These are phyloP conservation scores for Saimiri boliviensis DNA, from an alignment of 2,113 vertebrate species.

Conservation along the genomic window DNA sequence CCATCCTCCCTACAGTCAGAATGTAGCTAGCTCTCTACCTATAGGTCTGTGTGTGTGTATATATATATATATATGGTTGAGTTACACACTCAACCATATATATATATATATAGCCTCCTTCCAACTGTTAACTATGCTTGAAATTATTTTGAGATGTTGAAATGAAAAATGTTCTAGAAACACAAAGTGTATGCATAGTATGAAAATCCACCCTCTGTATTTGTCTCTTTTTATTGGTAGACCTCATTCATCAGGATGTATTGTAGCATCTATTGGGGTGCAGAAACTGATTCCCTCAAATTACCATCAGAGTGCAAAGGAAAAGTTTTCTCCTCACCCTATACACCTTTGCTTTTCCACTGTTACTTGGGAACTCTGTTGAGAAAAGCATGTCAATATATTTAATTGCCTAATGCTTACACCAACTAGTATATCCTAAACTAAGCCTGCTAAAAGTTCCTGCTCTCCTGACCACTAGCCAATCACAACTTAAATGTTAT, in stretches of 20 bases:
- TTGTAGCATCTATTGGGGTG: background rate
- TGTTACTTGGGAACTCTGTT: background rate
- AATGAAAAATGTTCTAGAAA: conserved; percentile 14
- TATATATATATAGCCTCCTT: background rate
- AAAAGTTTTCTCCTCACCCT: background rate
- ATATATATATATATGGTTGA: background rate
- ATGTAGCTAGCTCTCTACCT: too few relatives aligned
- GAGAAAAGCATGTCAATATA: background rate
- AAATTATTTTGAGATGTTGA: background rate
- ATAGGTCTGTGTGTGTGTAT: too few relatives aligned
- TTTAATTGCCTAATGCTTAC: background rate
- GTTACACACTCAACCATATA: too few relatives aligned
- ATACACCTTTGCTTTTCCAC: background rate
- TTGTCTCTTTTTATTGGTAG: background rate
- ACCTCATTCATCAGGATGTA: background rate
- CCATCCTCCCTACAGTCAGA: too few relatives aligned
- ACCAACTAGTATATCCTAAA: background rate
- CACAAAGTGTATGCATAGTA: background rate
- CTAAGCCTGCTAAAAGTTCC: background rate
- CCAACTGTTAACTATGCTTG: background rate
- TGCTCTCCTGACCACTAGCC: background rate
- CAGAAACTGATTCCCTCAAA: background rate
- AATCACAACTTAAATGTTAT: background rate
- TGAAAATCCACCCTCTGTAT: background rate
- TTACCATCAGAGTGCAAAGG: background rate